Evolutionary conservation across 2,797 vertebrate genomes (phyloP), one percentile per base, ranked within the genome.

Genomic region (Lateolabrax maculatus): DNA sequence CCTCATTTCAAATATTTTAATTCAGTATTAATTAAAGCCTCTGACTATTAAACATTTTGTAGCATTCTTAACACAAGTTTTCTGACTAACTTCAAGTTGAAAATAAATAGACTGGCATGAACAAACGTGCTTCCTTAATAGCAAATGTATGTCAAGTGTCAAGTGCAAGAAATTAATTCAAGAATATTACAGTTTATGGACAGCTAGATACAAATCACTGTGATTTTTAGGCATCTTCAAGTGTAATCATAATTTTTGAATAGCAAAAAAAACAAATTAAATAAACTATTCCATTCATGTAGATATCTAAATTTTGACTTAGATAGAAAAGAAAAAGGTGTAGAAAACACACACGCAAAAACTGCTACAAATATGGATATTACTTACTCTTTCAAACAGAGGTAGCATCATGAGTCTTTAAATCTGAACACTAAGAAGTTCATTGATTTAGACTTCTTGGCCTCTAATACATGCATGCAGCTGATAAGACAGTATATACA

Each of bases 171-270:
- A 87, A 90, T 84, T 13, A 82, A 83, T 76, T 87, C 63, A 52
- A 64, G 71, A 78, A 76, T 76, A n/a, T n/a, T n/a, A n/a, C 66
- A 84, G 80, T 58, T 71, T 74, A 85, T 84, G 73, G 79, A 90
- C 87, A 79, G 78, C 68, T 71, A 73, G 79, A 87, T 85, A 72
- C 79, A 76, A 79, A 84, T 77, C 66, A 67, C 68, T 29, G 72
- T 67, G 61, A 56, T 73, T 74, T 66, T 77, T 46, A 66, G 41
- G 53, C 60, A 61, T 82, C 75, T 77, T 87, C 67, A 82, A 84
- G 79, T 90, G 82, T 91, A 89, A 89, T 88, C 87, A 78, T 84
- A 72, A 85, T 85, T 90, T 86, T 81, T 86, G 58, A 86, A 87
- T 82, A 86, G 81, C n/a, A n/a, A n/a, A n/a, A n/a, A n/a, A n/a